phyloP scores from a whole-genome alignment of 2,888 invertebrate genomes.

The Tinea pellionella region DNA sequence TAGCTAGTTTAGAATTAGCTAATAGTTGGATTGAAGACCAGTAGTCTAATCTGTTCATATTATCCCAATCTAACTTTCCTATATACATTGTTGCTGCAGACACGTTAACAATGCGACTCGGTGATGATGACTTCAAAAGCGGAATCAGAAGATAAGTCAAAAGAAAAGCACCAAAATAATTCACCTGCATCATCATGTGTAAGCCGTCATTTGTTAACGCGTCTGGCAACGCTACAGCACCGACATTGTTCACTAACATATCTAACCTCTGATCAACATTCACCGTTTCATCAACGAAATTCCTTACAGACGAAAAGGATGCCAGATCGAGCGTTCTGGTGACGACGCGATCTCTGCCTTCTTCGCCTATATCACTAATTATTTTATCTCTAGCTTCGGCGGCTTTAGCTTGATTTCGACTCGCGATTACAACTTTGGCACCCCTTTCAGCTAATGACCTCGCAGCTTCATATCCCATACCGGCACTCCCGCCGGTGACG shows the following conservation, averaged over 20 bases:
- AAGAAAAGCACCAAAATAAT: conserved; percentile 79
- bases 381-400: conserved; percentile 77
- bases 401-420: conserved; percentile 79
- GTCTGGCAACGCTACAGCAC: conserved; percentile 54
- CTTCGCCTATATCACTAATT: conserved; percentile 40
- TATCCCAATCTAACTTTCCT: conserved; percentile 32
- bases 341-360: conserved; percentile 65
- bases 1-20: conserved; percentile 58
- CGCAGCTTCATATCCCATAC: conserved; percentile 84
- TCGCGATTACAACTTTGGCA: conserved; percentile 79
- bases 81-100: conserved; percentile 57
- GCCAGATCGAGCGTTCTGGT: conserved; percentile 68
- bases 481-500: conserved; percentile 86
- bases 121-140: conserved; percentile 48
- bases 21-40: conserved; percentile 67
- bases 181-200: conserved; percentile 74
- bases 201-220: conserved; percentile 73
- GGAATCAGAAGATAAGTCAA: conserved; percentile 74
- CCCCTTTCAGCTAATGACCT: conserved; percentile 77
- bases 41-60: conserved; percentile 38
- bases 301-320: conserved; percentile 66
- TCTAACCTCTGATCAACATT: conserved; percentile 66
- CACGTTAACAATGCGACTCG: conserved; percentile 54
- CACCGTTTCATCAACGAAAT: conserved; percentile 73
- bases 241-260: conserved; percentile 75